Evolutionary conservation across 1,140 invertebrate genomes (phyloP).

Genomic region (Panulirus ornatus): DNA sequence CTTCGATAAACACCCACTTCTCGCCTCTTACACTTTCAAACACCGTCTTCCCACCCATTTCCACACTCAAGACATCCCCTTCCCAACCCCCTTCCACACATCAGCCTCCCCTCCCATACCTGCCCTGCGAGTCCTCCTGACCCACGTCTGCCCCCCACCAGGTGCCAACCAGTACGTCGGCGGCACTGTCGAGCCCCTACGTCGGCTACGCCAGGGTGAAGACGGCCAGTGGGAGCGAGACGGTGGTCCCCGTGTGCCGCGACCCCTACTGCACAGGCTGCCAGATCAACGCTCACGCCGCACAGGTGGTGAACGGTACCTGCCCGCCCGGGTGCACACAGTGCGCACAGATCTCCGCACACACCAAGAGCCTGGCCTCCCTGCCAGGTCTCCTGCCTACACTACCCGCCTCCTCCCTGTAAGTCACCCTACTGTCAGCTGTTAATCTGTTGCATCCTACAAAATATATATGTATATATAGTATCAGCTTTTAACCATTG

Average conservation of each 20-base stretch:
- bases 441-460: no score
- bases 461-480: no score
- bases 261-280: conserved; percentile 97
- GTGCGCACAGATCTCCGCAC: conserved; percentile 94
- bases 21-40: not conserved
- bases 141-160: not conserved
- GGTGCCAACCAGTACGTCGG: conserved; percentile 59
- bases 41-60: not conserved
- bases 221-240: conserved; percentile 92
- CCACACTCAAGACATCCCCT: not conserved
- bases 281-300: conserved; percentile 86
- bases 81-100: not conserved
- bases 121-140: not conserved
- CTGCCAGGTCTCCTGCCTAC: conserved; percentile 78
- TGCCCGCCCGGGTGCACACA: conserved; percentile 97
- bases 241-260: conserved; percentile 94
- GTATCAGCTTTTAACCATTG: no score
- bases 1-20: not conserved
- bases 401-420: conserved; percentile 79
- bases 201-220: conserved; percentile 91
- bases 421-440: no score
- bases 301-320: conserved; percentile 81
- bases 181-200: conserved; percentile 71
- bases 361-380: conserved; percentile 80
- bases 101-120: not conserved